phyloP scores from a whole-genome alignment of 2,888 invertebrate genomes.

The Amiota communis region DNA sequence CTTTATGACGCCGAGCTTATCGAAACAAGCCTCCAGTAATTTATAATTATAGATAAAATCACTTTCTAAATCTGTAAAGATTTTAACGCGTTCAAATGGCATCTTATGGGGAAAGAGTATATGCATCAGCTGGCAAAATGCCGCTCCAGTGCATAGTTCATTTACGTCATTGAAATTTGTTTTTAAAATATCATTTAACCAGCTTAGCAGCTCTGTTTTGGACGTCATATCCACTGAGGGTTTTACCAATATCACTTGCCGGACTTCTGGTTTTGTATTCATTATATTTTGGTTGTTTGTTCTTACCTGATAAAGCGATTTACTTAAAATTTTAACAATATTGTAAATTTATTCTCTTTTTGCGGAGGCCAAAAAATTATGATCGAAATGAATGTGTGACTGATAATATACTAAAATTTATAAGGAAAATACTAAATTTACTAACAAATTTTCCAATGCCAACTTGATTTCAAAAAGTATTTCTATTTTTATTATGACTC shows the following conservation, averaged over 20 bases:
- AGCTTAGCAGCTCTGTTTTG: neutral
- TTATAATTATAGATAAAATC: slow-evolving; percentile 11
- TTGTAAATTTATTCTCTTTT: neutral
- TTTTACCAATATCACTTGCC: neutral
- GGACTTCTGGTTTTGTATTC: neutral
- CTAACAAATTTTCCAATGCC: too few species aligned
- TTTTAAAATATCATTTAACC: neutral
- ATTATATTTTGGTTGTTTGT: too few species aligned
- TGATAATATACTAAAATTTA: too few species aligned
- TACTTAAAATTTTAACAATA: neutral
- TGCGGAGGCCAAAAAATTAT: neutral
- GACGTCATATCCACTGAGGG: neutral
- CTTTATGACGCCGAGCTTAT: neutral
- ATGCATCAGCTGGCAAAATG: neutral
- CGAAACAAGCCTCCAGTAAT: neutral
- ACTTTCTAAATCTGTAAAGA: neutral
- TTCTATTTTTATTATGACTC: too few species aligned
- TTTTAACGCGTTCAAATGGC: neutral
- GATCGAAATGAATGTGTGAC: too few species aligned
- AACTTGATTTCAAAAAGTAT: too few species aligned
- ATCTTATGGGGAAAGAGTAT: neutral
- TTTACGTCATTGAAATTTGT: neutral
- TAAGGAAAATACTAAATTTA: too few species aligned
- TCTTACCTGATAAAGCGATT: too few species aligned
- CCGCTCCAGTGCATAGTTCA: slow-evolving; percentile 10